Percentiles rank a stretch among this genome's conserved stretches.
phyloP scores from a whole-genome alignment of 2,888 invertebrate genomes.

The Napeogenes inachia region DNA sequence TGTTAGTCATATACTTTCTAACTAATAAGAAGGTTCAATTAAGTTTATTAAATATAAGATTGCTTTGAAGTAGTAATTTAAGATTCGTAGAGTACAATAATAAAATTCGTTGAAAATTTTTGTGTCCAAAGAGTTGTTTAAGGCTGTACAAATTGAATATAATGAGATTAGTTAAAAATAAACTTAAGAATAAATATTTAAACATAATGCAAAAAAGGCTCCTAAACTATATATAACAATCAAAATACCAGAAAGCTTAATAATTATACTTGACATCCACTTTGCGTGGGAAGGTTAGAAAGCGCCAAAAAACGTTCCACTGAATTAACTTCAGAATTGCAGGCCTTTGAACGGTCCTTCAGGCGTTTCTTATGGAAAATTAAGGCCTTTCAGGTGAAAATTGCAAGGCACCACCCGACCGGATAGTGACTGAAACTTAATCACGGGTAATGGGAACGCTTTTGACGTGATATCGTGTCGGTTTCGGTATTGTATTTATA shows the following conservation, averaged over 20 bases:
- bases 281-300: conserved; percentile 12
- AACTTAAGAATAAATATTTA: no score
- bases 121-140: no score
- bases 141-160: no score
- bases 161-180: no score
- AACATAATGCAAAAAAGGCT: no score
- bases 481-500: conserved; percentile 11
- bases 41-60: no score
- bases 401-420: conserved; percentile 40
- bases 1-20: no score
- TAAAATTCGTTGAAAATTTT: no score
- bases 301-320: conserved; percentile 32
- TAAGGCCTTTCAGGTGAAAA: conserved; percentile 57
- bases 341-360: conserved; percentile 40
- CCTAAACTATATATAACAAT: neutral
- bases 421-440: conserved; percentile 50
- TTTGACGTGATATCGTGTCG: conserved; percentile 19
- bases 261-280: conserved; percentile 15
- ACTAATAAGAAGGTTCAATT: no score
- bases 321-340: conserved; percentile 41
- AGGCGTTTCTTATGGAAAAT: conserved; percentile 55
- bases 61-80: no score
- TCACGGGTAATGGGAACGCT: conserved; percentile 38
- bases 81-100: no score
- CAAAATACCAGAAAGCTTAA: conserved; percentile 8